Evolutionary conservation across 1,140 invertebrate species (phyloP).

Genomic region (Epicauta chinensis): DNA sequence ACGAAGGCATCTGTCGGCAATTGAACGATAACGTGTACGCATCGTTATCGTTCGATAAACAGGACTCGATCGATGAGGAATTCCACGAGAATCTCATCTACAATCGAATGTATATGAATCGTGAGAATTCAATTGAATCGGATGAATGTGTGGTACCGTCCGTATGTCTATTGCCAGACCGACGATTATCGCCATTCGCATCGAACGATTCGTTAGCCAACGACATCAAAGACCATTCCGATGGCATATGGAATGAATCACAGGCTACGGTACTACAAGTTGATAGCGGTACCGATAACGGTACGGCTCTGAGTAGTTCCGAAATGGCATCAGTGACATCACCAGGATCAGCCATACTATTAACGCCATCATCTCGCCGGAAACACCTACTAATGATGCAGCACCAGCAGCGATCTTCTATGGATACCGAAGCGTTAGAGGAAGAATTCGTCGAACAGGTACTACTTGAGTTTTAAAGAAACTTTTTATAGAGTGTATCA

Average conservation of each 20-base stretch:
- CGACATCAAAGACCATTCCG: constrained; percentile 72
- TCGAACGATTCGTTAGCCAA: constrained; percentile 74
- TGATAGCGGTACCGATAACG: constrained; percentile 60
- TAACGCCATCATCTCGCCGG: constrained; percentile 68
- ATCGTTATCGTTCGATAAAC: constrained; percentile 32
- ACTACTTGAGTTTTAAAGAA: constrained; percentile 16
- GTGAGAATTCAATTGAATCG: constrained; percentile 35
- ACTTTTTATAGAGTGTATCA: neutral
- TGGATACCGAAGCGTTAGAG: constrained; percentile 73
- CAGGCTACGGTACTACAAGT: constrained; percentile 74
- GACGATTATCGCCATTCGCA: constrained; percentile 62
- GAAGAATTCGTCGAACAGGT: constrained; percentile 58
- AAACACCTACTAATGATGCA: constrained; percentile 69
- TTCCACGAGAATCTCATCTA: constrained; percentile 75
- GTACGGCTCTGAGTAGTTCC: constrained; percentile 52
- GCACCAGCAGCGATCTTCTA: constrained; percentile 75
- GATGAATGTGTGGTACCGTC: constrained; percentile 42
- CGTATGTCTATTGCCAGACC: constrained; percentile 35
- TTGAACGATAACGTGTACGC: constrained; percentile 39
- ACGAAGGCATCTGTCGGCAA: constrained; percentile 46
- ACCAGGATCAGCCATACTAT: constrained; percentile 50
- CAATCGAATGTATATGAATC: constrained; percentile 57
- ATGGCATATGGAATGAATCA: constrained; percentile 79
- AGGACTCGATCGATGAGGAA: constrained; percentile 53
- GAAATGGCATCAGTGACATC: constrained; percentile 53